Evolutionary conservation across 1,140 invertebrate species (phyloP), one percentile per base, ranked within the genome.

Genomic region (Sinella curviseta): DNA sequence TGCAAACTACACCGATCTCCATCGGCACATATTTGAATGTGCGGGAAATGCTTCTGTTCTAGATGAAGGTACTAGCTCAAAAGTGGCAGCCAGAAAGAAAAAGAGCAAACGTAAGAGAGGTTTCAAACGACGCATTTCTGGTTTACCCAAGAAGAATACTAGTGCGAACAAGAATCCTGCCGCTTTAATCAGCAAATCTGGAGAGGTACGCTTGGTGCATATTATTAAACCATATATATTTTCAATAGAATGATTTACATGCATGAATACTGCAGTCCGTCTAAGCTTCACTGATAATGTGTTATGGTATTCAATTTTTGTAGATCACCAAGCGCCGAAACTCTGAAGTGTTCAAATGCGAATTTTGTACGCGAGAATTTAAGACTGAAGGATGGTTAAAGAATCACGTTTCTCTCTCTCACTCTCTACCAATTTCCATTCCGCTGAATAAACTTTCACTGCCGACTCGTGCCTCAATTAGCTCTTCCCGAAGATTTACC

Each of bases 341-440:
- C 33, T 54, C 75, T 57, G 77, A 81, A 74, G 78, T 83, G 77
- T 82, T 81, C 80, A 84, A 82, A 77, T 84, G 83, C 67, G 82
- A 80, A 76, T 82, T 82, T 80, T 84, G 83, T 76, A 67, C 79
- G 35, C 34, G 81, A 82, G 73, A 82, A 55, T 83, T 83, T 67
- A 83, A 83, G 83, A 83, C 81, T 83, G 81, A 83, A 75, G 83
- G 83, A 57, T 83, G 83, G 83, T 57, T 83, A 31, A 83, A 83
- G 48, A 83, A 82, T 77, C 83, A 83, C 67, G 26, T 82, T 28
- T 30, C 48, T 31, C 28, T 70, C 2, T 80, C 77, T 30, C 83
- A 83, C 67, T 79, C 83, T 34, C 77, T 83, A 36, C 83, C 79
- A 34, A 74, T 82, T 36, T 82, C 81, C 8, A 83, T 83, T 75